Percentiles rank a stretch among this genome's conserved stretches.
These are phyloP conservation scores for Drosophila sproati DNA, from an alignment of 1,140 invertebrate species.

Conservation along the genomic window DNA sequence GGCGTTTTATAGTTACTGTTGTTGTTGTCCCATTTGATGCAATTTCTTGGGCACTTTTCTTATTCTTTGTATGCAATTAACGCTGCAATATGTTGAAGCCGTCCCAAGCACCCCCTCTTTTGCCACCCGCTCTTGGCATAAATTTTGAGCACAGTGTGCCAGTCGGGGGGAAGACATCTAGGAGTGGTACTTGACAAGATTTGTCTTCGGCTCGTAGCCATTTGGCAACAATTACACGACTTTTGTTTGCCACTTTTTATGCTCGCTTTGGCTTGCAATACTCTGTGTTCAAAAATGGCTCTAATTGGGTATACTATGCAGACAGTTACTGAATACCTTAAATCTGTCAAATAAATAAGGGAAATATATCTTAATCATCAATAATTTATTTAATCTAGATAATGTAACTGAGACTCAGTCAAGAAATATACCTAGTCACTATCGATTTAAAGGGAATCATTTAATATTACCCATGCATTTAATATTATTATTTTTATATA, in stretches of 20 bases:
- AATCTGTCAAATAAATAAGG: no score
- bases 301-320: not conserved
- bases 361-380: no score
- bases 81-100: slow-evolving; percentile 69
- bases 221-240: slow-evolving; percentile 67
- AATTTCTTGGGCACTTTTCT: slow-evolving; percentile 78
- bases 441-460: no score
- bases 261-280: slow-evolving; percentile 12
- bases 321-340: not conserved
- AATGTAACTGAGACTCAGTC: no score
- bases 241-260: slow-evolving; percentile 50
- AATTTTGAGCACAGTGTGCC: slow-evolving; percentile 24
- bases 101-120: no score
- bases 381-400: no score
- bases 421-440: no score
- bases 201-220: slow-evolving; percentile 47
- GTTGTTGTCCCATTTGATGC: slow-evolving; percentile 69
- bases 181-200: slow-evolving; percentile 42
- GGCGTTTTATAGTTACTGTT: not conserved
- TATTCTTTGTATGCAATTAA: slow-evolving; percentile 81
- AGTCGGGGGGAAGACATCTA: not conserved
- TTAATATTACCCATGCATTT: no score
- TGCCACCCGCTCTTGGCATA: slow-evolving; percentile 4
- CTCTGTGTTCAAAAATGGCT: not conserved
- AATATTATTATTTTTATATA: no score